A percentile compares a stretch with the other conserved stretches of the same genome.
Evolutionary conservation across 2,797 vertebrate genomes (phyloP).

Genomic region (Rhinichthys osculus): DNA sequence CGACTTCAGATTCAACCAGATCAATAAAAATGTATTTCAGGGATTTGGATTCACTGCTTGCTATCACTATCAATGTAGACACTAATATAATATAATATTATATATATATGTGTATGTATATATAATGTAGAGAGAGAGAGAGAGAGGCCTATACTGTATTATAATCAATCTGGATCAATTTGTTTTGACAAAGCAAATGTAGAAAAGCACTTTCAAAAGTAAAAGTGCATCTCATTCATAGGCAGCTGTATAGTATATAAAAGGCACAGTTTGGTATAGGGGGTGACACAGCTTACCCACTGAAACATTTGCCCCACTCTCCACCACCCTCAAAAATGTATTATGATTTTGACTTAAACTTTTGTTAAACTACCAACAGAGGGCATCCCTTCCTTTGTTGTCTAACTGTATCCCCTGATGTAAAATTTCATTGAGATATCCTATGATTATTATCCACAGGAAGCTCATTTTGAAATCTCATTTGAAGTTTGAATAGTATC

Average conservation of each 20-base stretch:
- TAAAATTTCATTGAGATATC: background rate
- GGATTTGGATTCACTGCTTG: background rate
- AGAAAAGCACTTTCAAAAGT: background rate
- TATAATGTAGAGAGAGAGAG: no score
- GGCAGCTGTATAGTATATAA: background rate
- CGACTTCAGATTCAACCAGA: background rate
- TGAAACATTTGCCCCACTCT: background rate
- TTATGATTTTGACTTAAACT: conserved; percentile 15
- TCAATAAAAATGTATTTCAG: background rate
- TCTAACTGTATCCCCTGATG: conserved; percentile 15
- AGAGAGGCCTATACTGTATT: background rate
- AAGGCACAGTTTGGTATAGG: background rate
- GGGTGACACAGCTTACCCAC: background rate
- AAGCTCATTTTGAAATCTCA: conserved; percentile 46
- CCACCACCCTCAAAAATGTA: background rate
- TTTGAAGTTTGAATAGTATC: conserved; percentile 10
- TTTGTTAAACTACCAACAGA: conserved; percentile 59
- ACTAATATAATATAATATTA: background rate
- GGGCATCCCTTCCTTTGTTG: conserved; percentile 57
- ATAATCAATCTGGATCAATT: background rate
- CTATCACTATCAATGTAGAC: background rate
- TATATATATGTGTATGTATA: no score
- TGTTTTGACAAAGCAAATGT: background rate
- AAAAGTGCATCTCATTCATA: background rate
- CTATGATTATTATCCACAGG: conserved; percentile 49